Percentiles rank a stretch among this genome's conserved stretches.
Conservation (phyloP, 2,888 invertebrate species). For the Crocallis elinguaria region DNA sequence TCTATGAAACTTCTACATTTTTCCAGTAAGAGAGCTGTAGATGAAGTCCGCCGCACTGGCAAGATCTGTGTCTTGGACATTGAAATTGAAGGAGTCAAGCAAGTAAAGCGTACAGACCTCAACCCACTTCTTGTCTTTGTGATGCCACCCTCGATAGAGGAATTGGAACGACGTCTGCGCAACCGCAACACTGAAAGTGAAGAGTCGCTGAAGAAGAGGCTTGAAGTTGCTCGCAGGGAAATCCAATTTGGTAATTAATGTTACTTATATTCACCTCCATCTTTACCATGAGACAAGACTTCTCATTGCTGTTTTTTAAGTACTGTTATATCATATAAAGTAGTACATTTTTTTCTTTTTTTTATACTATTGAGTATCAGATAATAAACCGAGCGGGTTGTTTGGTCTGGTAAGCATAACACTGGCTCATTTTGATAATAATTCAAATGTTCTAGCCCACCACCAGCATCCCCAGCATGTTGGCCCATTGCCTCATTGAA, state of each 20-base stretch:
- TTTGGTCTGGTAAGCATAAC: too few species aligned
- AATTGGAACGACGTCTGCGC: conserved; percentile 89
- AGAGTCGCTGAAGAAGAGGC: conserved; percentile 91
- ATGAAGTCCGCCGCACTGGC: conserved; percentile 90
- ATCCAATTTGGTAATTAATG: conserved; percentile 89
- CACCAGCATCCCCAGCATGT: too few species aligned
- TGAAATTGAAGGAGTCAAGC: conserved; percentile 96
- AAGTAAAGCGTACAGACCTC: conserved; percentile 91
- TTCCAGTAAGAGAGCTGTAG: conserved; percentile 93
- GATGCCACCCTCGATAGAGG: conserved; percentile 94
- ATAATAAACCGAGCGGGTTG: too few species aligned
- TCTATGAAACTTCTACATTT: background rate
- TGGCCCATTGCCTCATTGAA: too few species aligned
- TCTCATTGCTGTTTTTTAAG: too few species aligned
- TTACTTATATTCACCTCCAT: background rate
- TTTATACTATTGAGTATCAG: too few species aligned
- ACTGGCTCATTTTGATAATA: too few species aligned
- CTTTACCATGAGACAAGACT: too few species aligned
- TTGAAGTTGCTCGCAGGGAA: conserved; percentile 91
- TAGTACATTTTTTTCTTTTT: too few species aligned
- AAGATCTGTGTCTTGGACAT: conserved; percentile 97
- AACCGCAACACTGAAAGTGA: conserved; percentile 96
- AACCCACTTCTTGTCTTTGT: conserved; percentile 95
- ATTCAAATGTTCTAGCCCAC: too few species aligned
- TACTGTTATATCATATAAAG: too few species aligned